Evolutionary conservation across 2,797 vertebrate species (phyloP), one percentile per base, ranked within the genome.

Genomic region (Micrastur ruficollis): DNA sequence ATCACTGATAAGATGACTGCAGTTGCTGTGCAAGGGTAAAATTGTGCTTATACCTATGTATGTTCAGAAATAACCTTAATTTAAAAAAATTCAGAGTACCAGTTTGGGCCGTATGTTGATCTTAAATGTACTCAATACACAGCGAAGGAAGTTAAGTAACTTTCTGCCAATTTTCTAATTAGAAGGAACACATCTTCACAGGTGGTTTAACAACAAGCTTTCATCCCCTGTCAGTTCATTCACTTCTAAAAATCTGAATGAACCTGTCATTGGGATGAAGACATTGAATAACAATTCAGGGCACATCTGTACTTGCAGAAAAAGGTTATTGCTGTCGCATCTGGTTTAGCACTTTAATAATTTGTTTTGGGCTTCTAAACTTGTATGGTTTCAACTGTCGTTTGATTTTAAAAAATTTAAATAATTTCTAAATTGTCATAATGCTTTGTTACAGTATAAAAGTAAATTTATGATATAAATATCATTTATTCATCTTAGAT

Each of bases 91-190:
- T 3, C 34, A 61, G 27, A 61, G 53, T 14, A 6, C 1, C 40
- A 27, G 5, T 22, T 3, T 38, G 73, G 17, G 56, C 14, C 52
- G 42, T 0, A 8, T 5, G 26, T 14, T 73, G n/a, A 27, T 19
- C 53, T 32, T 23, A 23, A 71, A 42, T 5, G 8, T 12, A 49
- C 46, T 10, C 0, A 0, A 8, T 20, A 40, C 11, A 8, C 20
- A 62, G 29, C 3, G 20, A 56, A 27, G 44, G 42, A 70, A 68
- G 11, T 1, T 50, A 5, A 47, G 23, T 4, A 44, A 68, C 25
- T 34, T 29, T 23, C 65, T 71, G 73, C 21, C 21, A 5, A 5
- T 58, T 40, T 34, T 21, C 59, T 58, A 20, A 14, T 14, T 12
- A 34, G 21, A 22, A 49, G 29, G 25, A 90, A 40, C 8, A 4